These are phyloP conservation scores for Falco columbarius DNA, from an alignment of 2,797 vertebrate species.

Conservation along the genomic window DNA sequence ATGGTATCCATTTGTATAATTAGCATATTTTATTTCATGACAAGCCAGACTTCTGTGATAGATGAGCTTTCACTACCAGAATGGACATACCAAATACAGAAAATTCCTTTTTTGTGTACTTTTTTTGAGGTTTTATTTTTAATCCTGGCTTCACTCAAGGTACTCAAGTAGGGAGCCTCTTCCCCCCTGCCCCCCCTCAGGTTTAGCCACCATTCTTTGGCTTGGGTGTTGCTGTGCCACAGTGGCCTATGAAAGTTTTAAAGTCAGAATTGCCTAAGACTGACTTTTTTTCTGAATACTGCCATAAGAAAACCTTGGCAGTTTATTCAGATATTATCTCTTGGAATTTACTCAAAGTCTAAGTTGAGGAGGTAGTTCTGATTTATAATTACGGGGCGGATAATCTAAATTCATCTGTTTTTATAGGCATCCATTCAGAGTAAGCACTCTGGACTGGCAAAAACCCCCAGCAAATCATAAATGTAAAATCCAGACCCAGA, in stretches of 20 bases:
- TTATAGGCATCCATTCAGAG: conserved; percentile 31
- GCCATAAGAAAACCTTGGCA: conserved; percentile 13
- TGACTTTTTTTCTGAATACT: neutral
- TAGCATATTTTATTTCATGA: neutral
- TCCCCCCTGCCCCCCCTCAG: fast-evolving
- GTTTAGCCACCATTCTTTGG: neutral
- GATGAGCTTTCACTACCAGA: neutral
- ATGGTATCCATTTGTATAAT: neutral
- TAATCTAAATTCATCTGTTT: conserved; percentile 64
- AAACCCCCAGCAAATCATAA: neutral
- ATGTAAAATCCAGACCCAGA: conserved; percentile 19
- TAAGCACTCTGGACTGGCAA: neutral
- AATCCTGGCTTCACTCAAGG: neutral
- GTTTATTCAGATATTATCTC: conserved; percentile 41
- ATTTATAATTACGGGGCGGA: conserved; percentile 12
- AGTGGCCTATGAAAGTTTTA: neutral
- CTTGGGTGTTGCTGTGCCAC: neutral
- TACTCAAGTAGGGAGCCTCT: neutral
- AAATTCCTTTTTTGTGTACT: neutral
- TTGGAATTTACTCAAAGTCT: conserved; percentile 36
- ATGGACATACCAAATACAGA: neutral
- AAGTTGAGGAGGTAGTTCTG: conserved; percentile 34
- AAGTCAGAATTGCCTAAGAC: neutral
- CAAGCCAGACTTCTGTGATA: neutral
- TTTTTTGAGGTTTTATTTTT: neutral